Conservation (phyloP, 2,113 vertebrate species). For the Nymphicus hollandicus region DNA sequence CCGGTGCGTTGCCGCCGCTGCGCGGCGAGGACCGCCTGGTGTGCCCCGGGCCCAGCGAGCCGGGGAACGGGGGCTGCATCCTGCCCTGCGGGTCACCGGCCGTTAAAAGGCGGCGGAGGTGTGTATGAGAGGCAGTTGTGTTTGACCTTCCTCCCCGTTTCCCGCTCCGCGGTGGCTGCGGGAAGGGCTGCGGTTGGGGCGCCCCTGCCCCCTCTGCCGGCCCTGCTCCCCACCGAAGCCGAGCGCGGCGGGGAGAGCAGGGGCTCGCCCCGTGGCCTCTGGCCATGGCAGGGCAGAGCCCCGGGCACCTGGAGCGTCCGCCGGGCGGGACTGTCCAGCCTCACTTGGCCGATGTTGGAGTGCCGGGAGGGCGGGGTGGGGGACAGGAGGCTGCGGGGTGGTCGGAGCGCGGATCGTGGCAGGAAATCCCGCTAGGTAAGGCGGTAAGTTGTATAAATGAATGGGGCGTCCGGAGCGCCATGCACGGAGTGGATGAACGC, state of each 20-base stretch:
- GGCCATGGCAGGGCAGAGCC: not conserved
- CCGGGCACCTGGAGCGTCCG: not conserved
- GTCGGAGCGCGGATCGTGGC: not conserved
- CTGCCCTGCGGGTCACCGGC: not conserved
- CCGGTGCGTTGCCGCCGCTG: not conserved
- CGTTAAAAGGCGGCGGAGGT: not conserved
- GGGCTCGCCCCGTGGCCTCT: not conserved
- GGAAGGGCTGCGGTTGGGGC: not conserved
- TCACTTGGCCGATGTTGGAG: not conserved
- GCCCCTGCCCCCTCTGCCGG: not conserved
- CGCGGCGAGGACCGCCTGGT: not conserved
- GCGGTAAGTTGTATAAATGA: not conserved
- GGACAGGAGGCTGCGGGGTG: too few species aligned
- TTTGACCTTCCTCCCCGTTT: not conserved
- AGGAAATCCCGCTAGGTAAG: fast-evolving
- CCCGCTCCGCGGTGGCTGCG: not conserved
- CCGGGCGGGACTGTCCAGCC: not conserved
- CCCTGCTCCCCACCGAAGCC: not conserved
- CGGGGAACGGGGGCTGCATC: not conserved
- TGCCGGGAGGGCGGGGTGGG: not conserved
- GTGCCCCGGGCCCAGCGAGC: not conserved
- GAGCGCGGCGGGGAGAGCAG: not conserved
- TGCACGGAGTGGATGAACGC: not conserved
- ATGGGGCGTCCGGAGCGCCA: not conserved
- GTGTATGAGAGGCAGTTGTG: not conserved